phyloP scores from a whole-genome alignment of 2,797 vertebrate genomes.

The Alcedo quadribrachys region DNA sequence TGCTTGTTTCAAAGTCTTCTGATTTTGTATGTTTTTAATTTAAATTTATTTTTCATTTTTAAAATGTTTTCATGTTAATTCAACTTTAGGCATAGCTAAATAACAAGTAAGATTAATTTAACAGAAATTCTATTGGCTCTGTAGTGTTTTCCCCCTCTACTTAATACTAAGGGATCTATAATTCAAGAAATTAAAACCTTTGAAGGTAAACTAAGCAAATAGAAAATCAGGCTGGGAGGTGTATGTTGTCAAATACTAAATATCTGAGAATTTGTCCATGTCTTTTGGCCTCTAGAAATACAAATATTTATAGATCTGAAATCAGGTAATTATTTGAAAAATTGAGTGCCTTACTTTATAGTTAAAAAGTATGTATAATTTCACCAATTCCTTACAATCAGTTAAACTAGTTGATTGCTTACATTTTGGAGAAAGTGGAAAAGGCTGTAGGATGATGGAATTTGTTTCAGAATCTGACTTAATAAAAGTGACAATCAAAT shows the following conservation, averaged over 20 bases:
- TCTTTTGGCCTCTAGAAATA: not conserved
- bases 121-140: not conserved
- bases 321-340: not conserved
- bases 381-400: not conserved
- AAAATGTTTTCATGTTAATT: not conserved
- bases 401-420: slow-evolving; percentile 1
- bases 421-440: not conserved
- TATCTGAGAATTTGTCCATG: not conserved
- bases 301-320: not conserved
- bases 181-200: not conserved
- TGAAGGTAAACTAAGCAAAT: not conserved
- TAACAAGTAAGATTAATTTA: not conserved
- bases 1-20: not conserved
- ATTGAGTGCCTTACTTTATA: not conserved
- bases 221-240: not conserved
- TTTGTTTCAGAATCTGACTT: slow-evolving; percentile 20
- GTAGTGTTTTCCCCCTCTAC: not conserved
- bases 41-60: not conserved
- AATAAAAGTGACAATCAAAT: slow-evolving; percentile 51
- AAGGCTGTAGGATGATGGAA: not conserved
- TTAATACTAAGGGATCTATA: not conserved
- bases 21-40: not conserved
- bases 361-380: not conserved
- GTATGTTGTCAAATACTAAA: not conserved
- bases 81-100: not conserved